Evolutionary conservation across 2,113 vertebrate genomes (phyloP).

Genomic region (Taxidea taxus): DNA sequence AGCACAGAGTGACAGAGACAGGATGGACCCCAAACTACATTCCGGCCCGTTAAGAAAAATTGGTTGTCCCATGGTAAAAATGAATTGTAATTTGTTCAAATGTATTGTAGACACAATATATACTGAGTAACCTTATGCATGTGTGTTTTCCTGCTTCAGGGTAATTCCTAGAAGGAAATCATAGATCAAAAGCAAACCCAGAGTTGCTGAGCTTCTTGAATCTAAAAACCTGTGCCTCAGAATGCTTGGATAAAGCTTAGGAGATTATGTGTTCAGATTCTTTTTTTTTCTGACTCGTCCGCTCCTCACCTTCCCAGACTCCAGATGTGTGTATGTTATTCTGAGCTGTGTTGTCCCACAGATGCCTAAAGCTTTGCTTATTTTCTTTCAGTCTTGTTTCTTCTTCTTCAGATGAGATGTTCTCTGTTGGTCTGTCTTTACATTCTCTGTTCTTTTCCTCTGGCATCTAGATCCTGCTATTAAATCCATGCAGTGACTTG

Average conservation of each 20-base stretch:
- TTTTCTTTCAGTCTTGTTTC: background rate
- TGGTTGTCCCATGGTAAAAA: background rate
- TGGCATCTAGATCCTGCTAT: background rate
- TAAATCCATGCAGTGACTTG: background rate
- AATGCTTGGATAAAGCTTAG: background rate
- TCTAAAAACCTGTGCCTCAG: background rate
- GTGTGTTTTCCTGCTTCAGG: background rate
- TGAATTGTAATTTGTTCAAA: background rate
- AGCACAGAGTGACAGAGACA: background rate
- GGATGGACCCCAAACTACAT: background rate
- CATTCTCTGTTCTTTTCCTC: background rate
- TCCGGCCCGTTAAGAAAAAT: background rate
- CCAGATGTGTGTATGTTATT: background rate
- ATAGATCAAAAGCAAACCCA: background rate
- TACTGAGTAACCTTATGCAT: background rate
- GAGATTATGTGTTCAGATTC: background rate
- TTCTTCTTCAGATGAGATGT: background rate
- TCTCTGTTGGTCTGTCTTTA: background rate
- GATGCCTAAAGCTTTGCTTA: background rate
- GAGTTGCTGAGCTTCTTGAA: background rate
- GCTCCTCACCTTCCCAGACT: background rate
- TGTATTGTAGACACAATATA: background rate
- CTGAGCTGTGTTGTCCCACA: background rate
- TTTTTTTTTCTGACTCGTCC: background rate
- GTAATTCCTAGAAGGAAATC: background rate